phyloP scores from a whole-genome alignment of 1,140 invertebrate species.

The Nylanderia fulva region DNA sequence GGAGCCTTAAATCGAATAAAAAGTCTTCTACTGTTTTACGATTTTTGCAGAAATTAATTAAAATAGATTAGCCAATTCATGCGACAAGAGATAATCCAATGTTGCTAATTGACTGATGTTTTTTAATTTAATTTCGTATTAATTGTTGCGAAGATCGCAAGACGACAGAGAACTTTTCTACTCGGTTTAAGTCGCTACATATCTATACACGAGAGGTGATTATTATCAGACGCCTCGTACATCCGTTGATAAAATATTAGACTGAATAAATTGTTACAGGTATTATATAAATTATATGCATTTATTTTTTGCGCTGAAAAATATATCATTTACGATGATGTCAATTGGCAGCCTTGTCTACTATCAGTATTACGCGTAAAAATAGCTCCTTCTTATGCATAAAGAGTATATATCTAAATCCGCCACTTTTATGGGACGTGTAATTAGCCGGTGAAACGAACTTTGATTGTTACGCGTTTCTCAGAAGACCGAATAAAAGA shows the following conservation, averaged over 20 bases:
- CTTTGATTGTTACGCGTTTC: slow-evolving; percentile 24
- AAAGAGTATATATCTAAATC: slow-evolving; percentile 12
- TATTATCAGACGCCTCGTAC: too few species aligned
- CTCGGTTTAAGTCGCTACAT: too few species aligned
- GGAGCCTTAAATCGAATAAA: too few species aligned
- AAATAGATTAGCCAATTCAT: too few species aligned
- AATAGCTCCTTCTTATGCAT: slow-evolving; percentile 5
- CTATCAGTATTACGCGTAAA: background rate
- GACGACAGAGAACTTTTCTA: too few species aligned
- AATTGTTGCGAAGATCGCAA: too few species aligned
- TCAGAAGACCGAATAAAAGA: slow-evolving; percentile 54
- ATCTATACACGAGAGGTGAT: too few species aligned
- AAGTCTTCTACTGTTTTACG: too few species aligned
- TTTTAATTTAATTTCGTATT: too few species aligned
- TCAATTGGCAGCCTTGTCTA: slow-evolving; percentile 5
- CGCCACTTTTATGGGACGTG: background rate
- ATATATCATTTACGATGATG: background rate
- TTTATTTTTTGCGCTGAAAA: background rate
- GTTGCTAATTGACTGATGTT: too few species aligned
- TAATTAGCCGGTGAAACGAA: slow-evolving; percentile 48
- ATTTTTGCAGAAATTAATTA: too few species aligned
- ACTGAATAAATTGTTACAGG: background rate
- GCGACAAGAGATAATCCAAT: too few species aligned
- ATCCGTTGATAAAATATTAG: background rate
- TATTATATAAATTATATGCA: background rate